These are phyloP conservation scores for Anseranas semipalmata DNA, from an alignment of 2,113 vertebrate species.

Conservation along the genomic window DNA sequence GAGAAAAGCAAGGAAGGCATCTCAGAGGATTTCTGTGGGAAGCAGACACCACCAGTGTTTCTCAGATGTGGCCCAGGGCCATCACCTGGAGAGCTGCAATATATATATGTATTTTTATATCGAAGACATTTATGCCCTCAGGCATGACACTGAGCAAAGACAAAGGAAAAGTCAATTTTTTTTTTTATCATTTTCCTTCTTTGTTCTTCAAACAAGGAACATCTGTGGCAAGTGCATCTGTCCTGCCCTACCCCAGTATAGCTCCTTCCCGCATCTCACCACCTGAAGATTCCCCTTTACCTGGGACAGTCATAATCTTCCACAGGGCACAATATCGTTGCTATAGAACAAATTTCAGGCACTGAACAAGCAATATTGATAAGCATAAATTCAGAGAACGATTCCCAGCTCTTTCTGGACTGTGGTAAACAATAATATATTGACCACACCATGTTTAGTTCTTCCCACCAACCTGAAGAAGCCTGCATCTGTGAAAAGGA, in stretches of 20 bases:
- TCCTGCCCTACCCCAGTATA: background rate
- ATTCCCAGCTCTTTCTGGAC: background rate
- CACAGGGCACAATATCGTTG: background rate
- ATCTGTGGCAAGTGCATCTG: background rate
- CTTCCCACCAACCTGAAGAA: background rate
- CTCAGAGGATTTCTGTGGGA: background rate
- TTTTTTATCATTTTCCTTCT: background rate
- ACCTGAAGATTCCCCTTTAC: background rate
- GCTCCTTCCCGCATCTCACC: background rate
- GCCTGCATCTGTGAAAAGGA: background rate
- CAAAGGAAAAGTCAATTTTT: background rate
- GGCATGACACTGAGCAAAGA: background rate
- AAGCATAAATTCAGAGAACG: background rate
- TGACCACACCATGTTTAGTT: fast-evolving
- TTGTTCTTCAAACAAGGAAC: background rate
- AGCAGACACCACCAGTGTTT: background rate
- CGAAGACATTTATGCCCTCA: background rate
- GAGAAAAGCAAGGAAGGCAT: background rate
- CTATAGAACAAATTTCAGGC: background rate
- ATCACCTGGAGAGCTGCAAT: background rate
- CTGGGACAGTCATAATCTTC: background rate
- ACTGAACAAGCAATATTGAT: background rate
- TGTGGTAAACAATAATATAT: background rate
- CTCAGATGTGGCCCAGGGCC: background rate
- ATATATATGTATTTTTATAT: background rate